Conservation (phyloP, 2,888 invertebrate species). For the Listrodromus nycthemerus region DNA sequence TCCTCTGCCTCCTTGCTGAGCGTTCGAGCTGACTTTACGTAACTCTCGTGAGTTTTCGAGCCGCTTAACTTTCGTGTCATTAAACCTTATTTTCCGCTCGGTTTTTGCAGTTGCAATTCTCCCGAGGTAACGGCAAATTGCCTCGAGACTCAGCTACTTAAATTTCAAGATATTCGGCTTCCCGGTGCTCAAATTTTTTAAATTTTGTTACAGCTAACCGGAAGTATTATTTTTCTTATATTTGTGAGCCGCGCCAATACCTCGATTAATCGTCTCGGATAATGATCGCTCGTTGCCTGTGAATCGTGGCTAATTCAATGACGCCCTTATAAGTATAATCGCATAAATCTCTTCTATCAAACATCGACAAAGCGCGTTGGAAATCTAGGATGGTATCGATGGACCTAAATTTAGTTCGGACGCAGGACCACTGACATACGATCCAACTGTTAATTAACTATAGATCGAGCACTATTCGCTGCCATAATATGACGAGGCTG, state of each 20-base stretch:
- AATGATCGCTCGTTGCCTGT: no score
- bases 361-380: not conserved
- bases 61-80: constrained; percentile 79
- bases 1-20: constrained; percentile 13
- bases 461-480: not conserved
- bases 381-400: not conserved
- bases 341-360: not conserved
- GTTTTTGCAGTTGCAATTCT: not conserved
- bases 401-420: not conserved
- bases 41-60: constrained; percentile 73
- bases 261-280: no score
- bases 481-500: constrained; percentile 24
- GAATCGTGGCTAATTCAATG: not conserved
- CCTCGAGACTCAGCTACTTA: not conserved
- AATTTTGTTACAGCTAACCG: not conserved
- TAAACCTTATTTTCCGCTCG: constrained; percentile 71
- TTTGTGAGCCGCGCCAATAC: no score
- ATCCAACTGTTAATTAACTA: not conserved
- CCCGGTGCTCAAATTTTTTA: not conserved
- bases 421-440: not conserved
- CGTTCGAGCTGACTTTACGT: constrained; percentile 58
- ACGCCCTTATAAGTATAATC: not conserved
- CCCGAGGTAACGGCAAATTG: not conserved
- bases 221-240: no score
- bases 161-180: not conserved